Evolutionary conservation across 2,888 invertebrate genomes (phyloP), one percentile per base, ranked within the genome.

Genomic region (Sarcophaga subvicina): DNA sequence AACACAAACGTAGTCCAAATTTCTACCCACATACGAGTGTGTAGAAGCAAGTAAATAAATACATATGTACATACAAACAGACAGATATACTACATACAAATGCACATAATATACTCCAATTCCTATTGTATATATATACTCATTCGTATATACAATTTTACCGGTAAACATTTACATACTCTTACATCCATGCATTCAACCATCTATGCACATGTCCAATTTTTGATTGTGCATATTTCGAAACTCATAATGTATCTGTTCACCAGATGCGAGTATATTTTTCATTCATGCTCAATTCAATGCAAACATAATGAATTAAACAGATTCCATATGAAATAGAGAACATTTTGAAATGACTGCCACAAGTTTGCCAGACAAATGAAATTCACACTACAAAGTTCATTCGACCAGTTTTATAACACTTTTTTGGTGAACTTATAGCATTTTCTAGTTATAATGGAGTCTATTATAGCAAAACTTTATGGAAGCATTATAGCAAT

Each of bases 371-470:
- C 54, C 54, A 54, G 54, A 54, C 54, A 4, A 12, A 54, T 54
- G 4, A 14, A 17, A 17, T 14, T 17, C 54, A 54, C 0, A 54
- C 4, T 62, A 54, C 62, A 69, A 72, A 63, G 47, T 87, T 87
- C 70, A 87, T 83, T 87, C 14, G 67, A 60, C 82, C 12, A 49
- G 37, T 3, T 86, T 80, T 77, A 69, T 77, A 80, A 72, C 59
- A 79, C 25, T 71, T 59, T 5, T 37, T 37, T 54, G 2, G 5
- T 0, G n/a, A 11, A n/a, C 14, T 64, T 72, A 64, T 73, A 27
- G 66, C 1, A 14, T 45, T 37, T 37, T 37, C 37, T 37, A 2
- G 37, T 37, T 37, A 37, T 37, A 10, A 37, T 37, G 2, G 10
- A 37, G 37, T 37, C 10, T 37, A 37, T 37, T 72, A 25, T 10